These are phyloP conservation scores for Battus philenor DNA, from an alignment of 1,140 invertebrate species.

Conservation along the genomic window DNA sequence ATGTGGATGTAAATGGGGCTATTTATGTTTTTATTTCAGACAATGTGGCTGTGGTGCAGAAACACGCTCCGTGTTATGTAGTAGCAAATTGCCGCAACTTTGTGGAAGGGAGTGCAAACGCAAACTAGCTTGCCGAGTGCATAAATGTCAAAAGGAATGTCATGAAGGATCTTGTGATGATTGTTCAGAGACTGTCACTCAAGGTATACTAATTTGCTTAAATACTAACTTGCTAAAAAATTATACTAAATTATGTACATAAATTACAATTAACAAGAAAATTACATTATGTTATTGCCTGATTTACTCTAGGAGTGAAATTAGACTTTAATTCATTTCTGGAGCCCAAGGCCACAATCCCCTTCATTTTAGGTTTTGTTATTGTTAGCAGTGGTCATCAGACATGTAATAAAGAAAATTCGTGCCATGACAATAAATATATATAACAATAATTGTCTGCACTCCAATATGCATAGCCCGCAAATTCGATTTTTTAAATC, in stretches of 20 bases:
- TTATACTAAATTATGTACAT: not conserved
- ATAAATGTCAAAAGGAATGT: slow-evolving; percentile 85
- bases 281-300: not conserved
- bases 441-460: too few species aligned
- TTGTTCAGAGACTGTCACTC: slow-evolving; percentile 79
- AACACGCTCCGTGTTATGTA: slow-evolving; percentile 82
- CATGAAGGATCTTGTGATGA: slow-evolving; percentile 86
- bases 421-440: too few species aligned
- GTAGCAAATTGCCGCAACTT: slow-evolving; percentile 79
- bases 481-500: too few species aligned
- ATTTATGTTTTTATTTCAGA: slow-evolving; percentile 63
- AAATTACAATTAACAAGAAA: not conserved
- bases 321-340: too few species aligned
- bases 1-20: too few species aligned
- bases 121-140: slow-evolving; percentile 82
- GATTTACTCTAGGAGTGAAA: too few species aligned
- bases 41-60: slow-evolving; percentile 86
- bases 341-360: too few species aligned
- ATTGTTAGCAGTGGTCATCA: too few species aligned
- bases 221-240: not conserved
- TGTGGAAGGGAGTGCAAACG: slow-evolving; percentile 86
- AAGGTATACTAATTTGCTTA: slow-evolving; percentile 61
- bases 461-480: too few species aligned
- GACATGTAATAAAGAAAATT: too few species aligned
- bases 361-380: too few species aligned